Conservation (phyloP, 2,113 vertebrate species). For the Heptranchias perlo region DNA sequence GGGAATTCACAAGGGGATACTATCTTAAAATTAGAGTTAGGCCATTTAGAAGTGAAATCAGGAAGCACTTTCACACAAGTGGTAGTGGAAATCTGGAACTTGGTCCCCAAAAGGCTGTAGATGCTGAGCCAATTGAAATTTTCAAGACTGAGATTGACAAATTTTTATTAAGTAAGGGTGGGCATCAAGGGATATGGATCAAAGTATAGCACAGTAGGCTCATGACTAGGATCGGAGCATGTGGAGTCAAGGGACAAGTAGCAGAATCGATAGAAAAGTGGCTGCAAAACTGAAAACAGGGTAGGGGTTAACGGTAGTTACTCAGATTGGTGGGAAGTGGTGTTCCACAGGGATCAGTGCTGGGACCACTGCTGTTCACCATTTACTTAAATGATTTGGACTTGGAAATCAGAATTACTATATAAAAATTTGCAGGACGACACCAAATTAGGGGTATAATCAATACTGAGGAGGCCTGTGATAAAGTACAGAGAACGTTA, state of each 20-base stretch:
- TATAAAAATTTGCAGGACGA: not conserved
- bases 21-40: not conserved
- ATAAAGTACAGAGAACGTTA: not conserved
- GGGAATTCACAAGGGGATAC: not conserved
- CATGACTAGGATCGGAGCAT: not conserved
- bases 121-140: not conserved
- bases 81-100: not conserved
- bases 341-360: not conserved
- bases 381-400: not conserved
- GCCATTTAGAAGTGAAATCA: not conserved
- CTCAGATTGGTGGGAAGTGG: no score
- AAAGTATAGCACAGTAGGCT: not conserved
- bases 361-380: not conserved
- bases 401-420: not conserved
- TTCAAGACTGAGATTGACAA: no score
- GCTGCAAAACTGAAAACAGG: no score
- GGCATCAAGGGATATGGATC: no score
- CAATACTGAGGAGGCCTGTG: not conserved
- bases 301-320: not conserved
- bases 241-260: not conserved
- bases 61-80: not conserved
- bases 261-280: no score
- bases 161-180: no score
- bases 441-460: not conserved
- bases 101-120: not conserved